These are phyloP conservation scores for Psittacula cyanocephala DNA, from an alignment of 2,113 vertebrate genomes.

Conservation along the genomic window DNA sequence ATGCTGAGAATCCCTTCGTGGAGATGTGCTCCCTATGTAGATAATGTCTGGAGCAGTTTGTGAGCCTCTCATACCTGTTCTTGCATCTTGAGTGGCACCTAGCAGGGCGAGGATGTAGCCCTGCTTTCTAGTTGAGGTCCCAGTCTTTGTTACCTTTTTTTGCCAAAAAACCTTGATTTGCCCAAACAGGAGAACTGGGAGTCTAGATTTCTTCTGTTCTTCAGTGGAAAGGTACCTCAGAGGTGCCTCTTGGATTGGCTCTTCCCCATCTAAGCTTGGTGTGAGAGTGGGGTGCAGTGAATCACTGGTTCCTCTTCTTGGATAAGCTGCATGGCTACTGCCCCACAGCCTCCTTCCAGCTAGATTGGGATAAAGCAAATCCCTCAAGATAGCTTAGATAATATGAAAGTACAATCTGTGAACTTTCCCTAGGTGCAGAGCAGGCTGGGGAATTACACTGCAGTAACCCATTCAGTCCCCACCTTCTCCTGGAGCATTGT, in stretches of 20 bases:
- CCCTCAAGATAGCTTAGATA: neutral
- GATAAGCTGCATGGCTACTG: neutral
- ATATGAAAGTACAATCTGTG: neutral
- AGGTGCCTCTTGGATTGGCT: neutral
- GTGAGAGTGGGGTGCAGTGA: neutral
- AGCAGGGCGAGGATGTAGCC: neutral
- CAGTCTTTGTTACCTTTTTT: neutral
- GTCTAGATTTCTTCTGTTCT: neutral
- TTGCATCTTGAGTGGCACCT: neutral
- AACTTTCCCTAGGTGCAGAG: neutral
- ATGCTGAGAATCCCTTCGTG: neutral
- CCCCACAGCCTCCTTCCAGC: neutral
- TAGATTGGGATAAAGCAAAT: neutral
- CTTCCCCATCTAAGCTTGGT: fast-evolving
- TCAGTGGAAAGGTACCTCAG: neutral
- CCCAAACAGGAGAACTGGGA: neutral
- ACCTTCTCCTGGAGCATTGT: neutral
- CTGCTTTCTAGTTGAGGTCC: neutral
- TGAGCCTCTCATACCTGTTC: neutral
- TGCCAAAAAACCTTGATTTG: neutral
- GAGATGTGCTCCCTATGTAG: neutral
- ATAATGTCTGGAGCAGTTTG: neutral
- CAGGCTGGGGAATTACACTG: neutral
- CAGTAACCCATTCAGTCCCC: neutral
- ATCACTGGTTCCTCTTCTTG: neutral